Base-by-base conservation (phyloP, 2,888 invertebrate species). In the Rotaria macrura region DNA sequence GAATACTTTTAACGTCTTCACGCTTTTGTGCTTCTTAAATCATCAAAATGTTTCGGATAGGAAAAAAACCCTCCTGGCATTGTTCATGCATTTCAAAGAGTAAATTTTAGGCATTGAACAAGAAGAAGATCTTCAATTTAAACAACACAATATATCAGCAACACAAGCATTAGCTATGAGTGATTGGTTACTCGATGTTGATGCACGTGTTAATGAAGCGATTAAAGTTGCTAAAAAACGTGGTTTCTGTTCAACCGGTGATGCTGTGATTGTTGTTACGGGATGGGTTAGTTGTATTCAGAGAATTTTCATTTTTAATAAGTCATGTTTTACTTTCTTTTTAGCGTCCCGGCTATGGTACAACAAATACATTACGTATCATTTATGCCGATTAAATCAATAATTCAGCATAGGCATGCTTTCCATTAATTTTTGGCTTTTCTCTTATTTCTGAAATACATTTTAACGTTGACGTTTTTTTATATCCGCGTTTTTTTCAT, bases 201-300 rank as follows among this genome's bases (percentile, higher is more conserved):
- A 91, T 87, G 88, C 88, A 72, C 87, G 90, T 29, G 89, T 91
- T 85, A 87, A 88, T 85, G 87, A 86, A 49, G 89, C 89, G 34
- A 87, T 91, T n/a, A 87, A 88, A 25, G 94, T 95, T 89, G 97
- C 96, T n/a, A 94, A 95, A 90, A 92, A 93, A 87, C 94, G 94
- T 88, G 95, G 94, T 83, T 96, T 98, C 92, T 92, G 98, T 89
- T 94, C 94, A 89, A 91, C 93, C 29, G 95, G 95, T 17, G 96
- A 97, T 92, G 93, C 94, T 43, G 94, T 98, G 14, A 93, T 98
- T 74, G 93, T 97, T 86, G 94, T 99, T 86, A 98, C 97, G 74
- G 98, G 98, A 88, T 98, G 97, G 97, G 94, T 94, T 90, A 94
- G 95, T 10, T 14, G 3, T 12, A 4, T n/a, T n/a, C n/a, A n/a